Evolutionary conservation across 2,797 vertebrate species (phyloP).

Genomic region (Lepilemur ruficaudatus): DNA sequence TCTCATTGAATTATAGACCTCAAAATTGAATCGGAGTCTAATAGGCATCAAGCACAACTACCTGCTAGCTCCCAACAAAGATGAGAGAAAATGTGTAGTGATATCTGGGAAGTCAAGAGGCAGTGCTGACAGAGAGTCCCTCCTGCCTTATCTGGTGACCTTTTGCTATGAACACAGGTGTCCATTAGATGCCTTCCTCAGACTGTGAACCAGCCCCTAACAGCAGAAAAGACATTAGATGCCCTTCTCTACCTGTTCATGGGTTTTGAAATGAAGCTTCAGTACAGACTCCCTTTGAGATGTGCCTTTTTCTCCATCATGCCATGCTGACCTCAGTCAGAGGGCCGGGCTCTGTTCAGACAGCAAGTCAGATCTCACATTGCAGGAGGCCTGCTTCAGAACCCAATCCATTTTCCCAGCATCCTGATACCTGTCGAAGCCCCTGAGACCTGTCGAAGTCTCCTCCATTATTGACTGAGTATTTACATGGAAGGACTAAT

Average conservation of each 20-base stretch:
- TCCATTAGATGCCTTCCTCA: neutral
- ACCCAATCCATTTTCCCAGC: neutral
- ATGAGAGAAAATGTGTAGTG: neutral
- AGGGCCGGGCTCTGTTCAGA: neutral
- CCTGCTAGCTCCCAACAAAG: neutral
- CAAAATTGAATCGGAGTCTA: conserved; percentile 14
- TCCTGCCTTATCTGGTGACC: neutral
- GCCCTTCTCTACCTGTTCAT: neutral
- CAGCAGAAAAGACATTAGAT: neutral
- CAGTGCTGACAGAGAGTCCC: neutral
- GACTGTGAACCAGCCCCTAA: neutral
- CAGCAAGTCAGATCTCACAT: neutral
- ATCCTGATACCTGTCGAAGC: neutral
- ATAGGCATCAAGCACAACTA: neutral
- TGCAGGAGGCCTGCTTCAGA: neutral
- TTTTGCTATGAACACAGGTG: neutral
- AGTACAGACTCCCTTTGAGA: neutral
- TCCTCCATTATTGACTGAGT: neutral
- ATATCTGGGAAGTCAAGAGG: neutral
- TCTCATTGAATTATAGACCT: conserved; percentile 47
- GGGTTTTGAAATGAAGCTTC: neutral
- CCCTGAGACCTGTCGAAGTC: no score
- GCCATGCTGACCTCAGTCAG: no score
- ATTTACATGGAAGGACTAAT: neutral
- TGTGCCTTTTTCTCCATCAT: neutral